These are phyloP conservation scores for Sericinus montela DNA, from an alignment of 2,888 invertebrate genomes.

Conservation along the genomic window DNA sequence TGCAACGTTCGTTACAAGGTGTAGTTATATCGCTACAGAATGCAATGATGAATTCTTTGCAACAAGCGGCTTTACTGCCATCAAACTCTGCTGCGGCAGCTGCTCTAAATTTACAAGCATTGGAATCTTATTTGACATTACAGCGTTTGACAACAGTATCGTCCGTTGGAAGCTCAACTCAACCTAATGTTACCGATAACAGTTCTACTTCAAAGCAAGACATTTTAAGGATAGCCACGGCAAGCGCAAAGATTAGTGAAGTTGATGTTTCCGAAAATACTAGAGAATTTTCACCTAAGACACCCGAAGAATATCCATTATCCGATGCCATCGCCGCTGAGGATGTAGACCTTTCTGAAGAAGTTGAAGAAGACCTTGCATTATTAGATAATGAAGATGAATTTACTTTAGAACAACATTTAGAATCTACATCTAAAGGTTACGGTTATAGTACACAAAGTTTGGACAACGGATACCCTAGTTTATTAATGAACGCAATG, in stretches of 20 bases:
- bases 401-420: constrained; percentile 79
- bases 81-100: constrained; percentile 91
- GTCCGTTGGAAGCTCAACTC: constrained; percentile 64
- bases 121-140: constrained; percentile 91
- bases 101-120: constrained; percentile 90
- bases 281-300: constrained; percentile 66
- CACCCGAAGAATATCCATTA: constrained; percentile 70
- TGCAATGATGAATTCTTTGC: constrained; percentile 90
- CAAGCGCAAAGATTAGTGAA: constrained; percentile 73
- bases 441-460: constrained; percentile 73
- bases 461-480: constrained; percentile 84
- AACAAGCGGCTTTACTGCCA: constrained; percentile 89
- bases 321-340: constrained; percentile 78
- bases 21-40: constrained; percentile 90
- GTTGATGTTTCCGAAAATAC: constrained; percentile 58
- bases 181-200: constrained; percentile 50
- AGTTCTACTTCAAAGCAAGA: constrained; percentile 80
- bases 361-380: constrained; percentile 86
- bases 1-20: constrained; percentile 87
- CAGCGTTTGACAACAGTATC: constrained; percentile 87
- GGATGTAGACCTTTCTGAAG: constrained; percentile 84
- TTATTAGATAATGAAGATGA: constrained; percentile 87
- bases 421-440: constrained; percentile 66
- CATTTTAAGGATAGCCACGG: constrained; percentile 82
- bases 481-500: constrained; percentile 84